Conservation (phyloP, 2,113 vertebrate genomes). For the Illadopsis cleaveri region DNA sequence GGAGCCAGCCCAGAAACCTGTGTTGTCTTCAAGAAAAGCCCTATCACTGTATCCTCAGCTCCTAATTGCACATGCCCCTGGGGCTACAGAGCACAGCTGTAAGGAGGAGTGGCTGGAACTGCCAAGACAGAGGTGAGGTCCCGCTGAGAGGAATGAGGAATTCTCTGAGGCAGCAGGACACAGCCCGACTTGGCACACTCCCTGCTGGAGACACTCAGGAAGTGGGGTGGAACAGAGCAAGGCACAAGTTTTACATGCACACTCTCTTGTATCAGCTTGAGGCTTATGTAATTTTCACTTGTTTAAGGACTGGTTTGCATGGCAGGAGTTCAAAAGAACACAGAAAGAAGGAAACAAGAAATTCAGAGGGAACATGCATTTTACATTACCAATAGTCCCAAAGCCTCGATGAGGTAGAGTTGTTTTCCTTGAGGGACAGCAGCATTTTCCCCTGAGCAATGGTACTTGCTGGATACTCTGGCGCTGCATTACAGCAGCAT, state of each 20-base stretch:
- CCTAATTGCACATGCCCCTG: background rate
- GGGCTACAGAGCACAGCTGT: background rate
- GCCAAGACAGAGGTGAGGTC: background rate
- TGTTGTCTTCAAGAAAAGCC: background rate
- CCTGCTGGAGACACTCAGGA: background rate
- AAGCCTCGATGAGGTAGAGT: background rate
- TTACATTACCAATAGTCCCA: background rate
- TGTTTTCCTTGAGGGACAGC: background rate
- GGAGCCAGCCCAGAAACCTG: background rate
- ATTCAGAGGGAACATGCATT: background rate
- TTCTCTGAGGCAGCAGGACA: background rate
- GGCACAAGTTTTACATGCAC: background rate
- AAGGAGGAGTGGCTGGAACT: background rate
- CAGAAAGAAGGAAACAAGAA: background rate
- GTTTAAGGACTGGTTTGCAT: background rate
- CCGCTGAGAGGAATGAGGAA: background rate
- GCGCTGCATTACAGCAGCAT: background rate
- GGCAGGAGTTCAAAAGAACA: background rate
- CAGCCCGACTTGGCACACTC: background rate
- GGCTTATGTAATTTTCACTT: background rate
- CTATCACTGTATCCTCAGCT: background rate
- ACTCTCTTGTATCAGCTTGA: background rate
- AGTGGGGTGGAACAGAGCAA: background rate
- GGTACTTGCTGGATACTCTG: background rate
- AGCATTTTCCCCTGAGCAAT: background rate